Evolutionary conservation across 2,888 invertebrate species (phyloP).

Genomic region (Nomada fucata): DNA sequence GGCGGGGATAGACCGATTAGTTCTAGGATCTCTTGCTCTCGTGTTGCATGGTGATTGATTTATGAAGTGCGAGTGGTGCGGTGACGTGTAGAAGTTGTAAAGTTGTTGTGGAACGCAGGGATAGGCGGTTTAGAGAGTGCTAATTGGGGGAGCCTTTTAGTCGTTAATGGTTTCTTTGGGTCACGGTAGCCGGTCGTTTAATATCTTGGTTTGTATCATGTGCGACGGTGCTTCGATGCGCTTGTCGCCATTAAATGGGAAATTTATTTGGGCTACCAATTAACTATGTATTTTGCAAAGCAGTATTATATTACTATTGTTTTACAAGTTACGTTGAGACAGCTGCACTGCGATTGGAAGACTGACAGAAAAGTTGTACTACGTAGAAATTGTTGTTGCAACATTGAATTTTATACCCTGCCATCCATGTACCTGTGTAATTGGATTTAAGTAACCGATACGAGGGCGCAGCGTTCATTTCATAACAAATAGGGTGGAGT

Average conservation of each 20-base stretch:
- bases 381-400: too few species aligned
- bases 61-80: not conserved
- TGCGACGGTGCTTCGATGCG: too few species aligned
- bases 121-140: not conserved
- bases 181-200: not conserved
- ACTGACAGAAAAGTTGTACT: not conserved
- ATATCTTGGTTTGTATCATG: not conserved
- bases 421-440: too few species aligned
- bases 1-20: not conserved
- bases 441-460: not conserved
- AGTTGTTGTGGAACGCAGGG: not conserved
- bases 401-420: too few species aligned
- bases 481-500: not conserved
- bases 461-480: not conserved
- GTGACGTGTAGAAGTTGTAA: not conserved
- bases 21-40: not conserved
- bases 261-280: too few species aligned
- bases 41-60: not conserved
- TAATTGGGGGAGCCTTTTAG: not conserved
- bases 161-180: not conserved
- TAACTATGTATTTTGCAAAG: too few species aligned
- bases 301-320: too few species aligned
- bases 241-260: not conserved
- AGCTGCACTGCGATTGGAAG: not conserved
- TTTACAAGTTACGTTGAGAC: too few species aligned